Conservation (phyloP, 2,888 invertebrate species). For the Prosapia bicincta region DNA sequence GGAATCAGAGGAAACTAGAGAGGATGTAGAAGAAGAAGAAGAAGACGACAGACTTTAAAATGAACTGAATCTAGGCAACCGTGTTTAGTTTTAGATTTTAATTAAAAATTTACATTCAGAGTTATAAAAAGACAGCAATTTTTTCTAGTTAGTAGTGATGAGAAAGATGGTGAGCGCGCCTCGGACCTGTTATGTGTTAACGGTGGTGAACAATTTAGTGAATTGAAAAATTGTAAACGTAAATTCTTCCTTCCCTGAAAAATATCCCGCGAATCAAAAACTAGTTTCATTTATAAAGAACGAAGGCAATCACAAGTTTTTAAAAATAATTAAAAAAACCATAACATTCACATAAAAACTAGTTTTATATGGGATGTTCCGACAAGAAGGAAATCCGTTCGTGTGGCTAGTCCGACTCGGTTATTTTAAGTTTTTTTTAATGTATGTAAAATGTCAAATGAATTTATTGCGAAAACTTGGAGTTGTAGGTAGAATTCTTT, state of each 20-base stretch:
- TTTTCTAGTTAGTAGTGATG: conserved; percentile 27
- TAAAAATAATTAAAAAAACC: background rate
- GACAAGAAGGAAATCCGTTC: background rate
- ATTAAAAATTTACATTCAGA: conserved; percentile 40
- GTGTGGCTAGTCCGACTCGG: background rate
- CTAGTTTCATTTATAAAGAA: conserved; percentile 15
- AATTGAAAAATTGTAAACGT: conserved; percentile 15
- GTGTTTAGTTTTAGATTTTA: conserved; percentile 28
- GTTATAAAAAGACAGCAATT: too few species aligned
- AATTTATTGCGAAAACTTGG: background rate
- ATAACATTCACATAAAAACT: background rate
- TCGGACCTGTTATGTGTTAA: conserved; percentile 19
- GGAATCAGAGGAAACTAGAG: conserved; percentile 80
- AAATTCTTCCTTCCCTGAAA: conserved; percentile 14
- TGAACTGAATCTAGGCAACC: conserved; percentile 28
- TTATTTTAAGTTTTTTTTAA: background rate
- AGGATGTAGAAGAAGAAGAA: conserved; percentile 80
- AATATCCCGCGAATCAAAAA: conserved; percentile 4
- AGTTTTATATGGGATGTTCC: background rate
- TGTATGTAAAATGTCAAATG: background rate
- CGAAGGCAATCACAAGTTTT: conserved; percentile 28
- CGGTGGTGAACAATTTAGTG: conserved; percentile 22
- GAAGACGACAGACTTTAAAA: conserved; percentile 60
- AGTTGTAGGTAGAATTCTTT: background rate
- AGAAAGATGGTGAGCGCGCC: too few species aligned